These are phyloP conservation scores for Lophius americanus DNA, from an alignment of 2,797 vertebrate species.

Conservation along the genomic window DNA sequence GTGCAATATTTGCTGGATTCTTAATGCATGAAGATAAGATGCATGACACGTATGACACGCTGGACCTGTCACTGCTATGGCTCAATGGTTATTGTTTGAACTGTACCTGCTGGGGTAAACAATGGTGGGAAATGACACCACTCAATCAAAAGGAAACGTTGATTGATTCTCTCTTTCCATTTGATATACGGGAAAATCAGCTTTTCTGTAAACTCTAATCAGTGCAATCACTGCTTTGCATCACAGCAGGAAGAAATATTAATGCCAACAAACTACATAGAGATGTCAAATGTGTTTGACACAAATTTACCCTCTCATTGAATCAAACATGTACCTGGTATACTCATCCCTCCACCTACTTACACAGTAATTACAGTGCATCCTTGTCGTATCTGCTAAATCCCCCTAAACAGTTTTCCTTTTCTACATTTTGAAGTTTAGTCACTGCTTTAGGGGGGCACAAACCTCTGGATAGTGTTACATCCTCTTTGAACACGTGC, in stretches of 20 bases:
- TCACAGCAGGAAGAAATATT: not conserved
- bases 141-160: slow-evolving; percentile 1
- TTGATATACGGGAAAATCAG: slow-evolving; percentile 9
- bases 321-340: slow-evolving; percentile 29
- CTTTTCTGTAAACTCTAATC: slow-evolving; percentile 11
- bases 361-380: slow-evolving; percentile 40
- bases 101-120: slow-evolving; percentile 27
- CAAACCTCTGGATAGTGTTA: slow-evolving; percentile 9
- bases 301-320: slow-evolving; percentile 23
- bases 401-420: slow-evolving; percentile 20
- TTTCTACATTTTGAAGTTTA: slow-evolving; percentile 18
- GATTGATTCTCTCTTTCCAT: slow-evolving; percentile 16
- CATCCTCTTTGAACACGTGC: not conserved
- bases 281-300: slow-evolving; percentile 9
- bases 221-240: slow-evolving; percentile 1
- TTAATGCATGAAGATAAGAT: not conserved
- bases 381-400: slow-evolving; percentile 36
- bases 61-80: not conserved
- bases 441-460: slow-evolving; percentile 20
- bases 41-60: slow-evolving; percentile 1
- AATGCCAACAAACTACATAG: slow-evolving; percentile 18
- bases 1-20: slow-evolving; percentile 34
- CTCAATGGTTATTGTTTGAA: slow-evolving; percentile 26
- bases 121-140: slow-evolving; percentile 14
- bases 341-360: slow-evolving; percentile 18